These are phyloP conservation scores for Cygnus atratus DNA, from an alignment of 2,113 vertebrate genomes.

Conservation along the genomic window DNA sequence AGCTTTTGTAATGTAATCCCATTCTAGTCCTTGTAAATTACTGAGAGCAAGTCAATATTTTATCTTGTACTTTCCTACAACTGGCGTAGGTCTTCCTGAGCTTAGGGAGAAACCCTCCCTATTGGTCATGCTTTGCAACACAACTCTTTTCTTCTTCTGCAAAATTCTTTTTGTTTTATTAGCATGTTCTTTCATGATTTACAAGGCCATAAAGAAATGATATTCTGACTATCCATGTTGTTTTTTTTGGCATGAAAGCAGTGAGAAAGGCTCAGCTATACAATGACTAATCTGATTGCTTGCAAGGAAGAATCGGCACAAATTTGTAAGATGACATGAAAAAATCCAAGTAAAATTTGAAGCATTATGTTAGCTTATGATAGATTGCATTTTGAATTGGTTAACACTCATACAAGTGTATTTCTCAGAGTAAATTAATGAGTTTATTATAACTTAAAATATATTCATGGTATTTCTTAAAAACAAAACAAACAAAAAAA, in stretches of 20 bases:
- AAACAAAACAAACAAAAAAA: neutral
- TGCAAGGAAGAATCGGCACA: neutral
- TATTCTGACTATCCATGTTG: neutral
- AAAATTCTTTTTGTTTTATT: neutral
- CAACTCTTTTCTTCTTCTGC: neutral
- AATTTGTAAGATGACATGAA: neutral
- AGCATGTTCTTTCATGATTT: neutral
- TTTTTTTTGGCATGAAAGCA: no score
- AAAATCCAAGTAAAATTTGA: neutral
- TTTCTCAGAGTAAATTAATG: neutral
- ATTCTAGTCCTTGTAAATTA: neutral
- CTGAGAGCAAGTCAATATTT: constrained; percentile 18
- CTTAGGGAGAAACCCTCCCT: neutral
- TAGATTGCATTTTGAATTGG: neutral
- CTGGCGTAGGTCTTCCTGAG: neutral
- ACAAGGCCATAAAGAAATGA: neutral
- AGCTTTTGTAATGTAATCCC: neutral
- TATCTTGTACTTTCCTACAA: neutral
- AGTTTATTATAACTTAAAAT: neutral
- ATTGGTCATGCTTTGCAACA: neutral
- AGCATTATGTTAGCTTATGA: neutral
- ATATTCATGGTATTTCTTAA: neutral
- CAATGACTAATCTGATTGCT: neutral
- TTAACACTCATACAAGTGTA: neutral
- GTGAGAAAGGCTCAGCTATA: neutral